Conservation (phyloP, 2,888 invertebrate genomes). For the Rambutsinella grinnellia region DNA sequence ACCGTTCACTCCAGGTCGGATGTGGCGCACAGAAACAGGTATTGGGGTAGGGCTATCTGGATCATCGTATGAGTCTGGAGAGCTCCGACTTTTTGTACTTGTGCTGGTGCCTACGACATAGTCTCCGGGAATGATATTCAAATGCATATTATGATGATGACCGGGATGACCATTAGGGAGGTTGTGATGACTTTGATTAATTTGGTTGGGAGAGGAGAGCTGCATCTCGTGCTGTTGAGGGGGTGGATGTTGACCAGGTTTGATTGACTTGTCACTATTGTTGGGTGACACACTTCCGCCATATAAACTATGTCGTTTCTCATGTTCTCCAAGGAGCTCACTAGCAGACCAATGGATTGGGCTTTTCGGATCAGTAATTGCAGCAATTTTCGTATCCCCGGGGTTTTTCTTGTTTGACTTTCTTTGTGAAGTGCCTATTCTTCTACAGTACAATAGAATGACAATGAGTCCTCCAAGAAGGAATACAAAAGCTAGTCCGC, state of each 20-base stretch:
- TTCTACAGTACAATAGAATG: slow-evolving; percentile 61
- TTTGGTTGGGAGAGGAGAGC: slow-evolving; percentile 42
- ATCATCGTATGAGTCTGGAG: slow-evolving; percentile 65
- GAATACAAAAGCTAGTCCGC: slow-evolving; percentile 62
- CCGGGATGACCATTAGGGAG: slow-evolving; percentile 51
- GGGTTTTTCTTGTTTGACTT: slow-evolving; percentile 61
- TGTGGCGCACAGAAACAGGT: slow-evolving; percentile 63
- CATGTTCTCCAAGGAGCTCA: slow-evolving; percentile 74
- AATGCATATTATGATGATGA: slow-evolving; percentile 55
- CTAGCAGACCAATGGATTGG: slow-evolving; percentile 73
- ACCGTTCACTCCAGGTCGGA: slow-evolving; percentile 40
- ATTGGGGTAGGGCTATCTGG: slow-evolving; percentile 64
- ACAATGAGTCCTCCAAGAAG: slow-evolving; percentile 61
- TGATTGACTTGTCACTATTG: slow-evolving; percentile 51
- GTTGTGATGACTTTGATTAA: slow-evolving; percentile 51
- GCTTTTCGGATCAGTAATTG: slow-evolving; percentile 65
- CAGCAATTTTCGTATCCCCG: slow-evolving; percentile 64
- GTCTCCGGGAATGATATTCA: slow-evolving; percentile 60
- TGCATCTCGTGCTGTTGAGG: slow-evolving; percentile 49
- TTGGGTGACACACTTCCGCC: slow-evolving; percentile 62
- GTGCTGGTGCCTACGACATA: slow-evolving; percentile 52
- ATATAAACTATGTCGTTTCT: slow-evolving; percentile 72
- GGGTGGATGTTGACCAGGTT: slow-evolving; percentile 32
- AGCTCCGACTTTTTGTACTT: slow-evolving; percentile 61
- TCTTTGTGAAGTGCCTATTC: slow-evolving; percentile 54